A percentile compares a stretch with the other conserved stretches of the same genome.
Evolutionary conservation across 2,888 invertebrate genomes (phyloP).

Genomic region (Dichetophora obliterata): DNA sequence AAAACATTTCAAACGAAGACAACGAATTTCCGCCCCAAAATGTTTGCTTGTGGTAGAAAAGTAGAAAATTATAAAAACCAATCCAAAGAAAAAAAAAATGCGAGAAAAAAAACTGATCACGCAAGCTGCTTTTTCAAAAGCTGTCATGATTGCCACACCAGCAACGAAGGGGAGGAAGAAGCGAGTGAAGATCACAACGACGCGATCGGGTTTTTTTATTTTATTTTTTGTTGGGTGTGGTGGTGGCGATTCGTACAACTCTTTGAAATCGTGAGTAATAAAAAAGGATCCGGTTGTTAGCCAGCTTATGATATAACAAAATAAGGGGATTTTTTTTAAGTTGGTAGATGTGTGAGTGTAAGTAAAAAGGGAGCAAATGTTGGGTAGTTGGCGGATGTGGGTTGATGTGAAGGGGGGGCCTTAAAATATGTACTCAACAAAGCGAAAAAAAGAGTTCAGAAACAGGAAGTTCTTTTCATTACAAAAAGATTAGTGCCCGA

Average conservation of each 20-base stretch:
- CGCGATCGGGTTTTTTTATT: slow-evolving; percentile 10
- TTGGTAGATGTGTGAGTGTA: neutral
- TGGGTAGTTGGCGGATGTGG: neutral
- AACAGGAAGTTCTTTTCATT: neutral
- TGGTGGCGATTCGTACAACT: neutral
- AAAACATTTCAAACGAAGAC: slow-evolving; percentile 27
- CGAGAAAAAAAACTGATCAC: slow-evolving; percentile 13
- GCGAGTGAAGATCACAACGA: slow-evolving; percentile 6
- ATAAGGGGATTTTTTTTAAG: neutral
- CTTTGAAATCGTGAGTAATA: neutral
- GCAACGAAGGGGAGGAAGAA: neutral
- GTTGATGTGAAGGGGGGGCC: neutral
- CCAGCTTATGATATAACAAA: neutral
- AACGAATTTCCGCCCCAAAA: slow-evolving; percentile 38
- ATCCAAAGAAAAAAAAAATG: neutral
- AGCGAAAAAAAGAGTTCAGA: neutral
- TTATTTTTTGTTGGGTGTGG: neutral
- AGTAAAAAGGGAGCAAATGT: neutral
- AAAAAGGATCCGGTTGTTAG: slow-evolving; percentile 26
- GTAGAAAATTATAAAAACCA: neutral
- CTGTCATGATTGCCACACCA: neutral
- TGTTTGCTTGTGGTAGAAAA: slow-evolving; percentile 28
- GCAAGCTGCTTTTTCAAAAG: slow-evolving; percentile 32
- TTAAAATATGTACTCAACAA: neutral
- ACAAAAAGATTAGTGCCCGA: too few species aligned